Percentiles rank a stretch among this genome's conserved stretches.
Conservation (phyloP, 2,113 vertebrate genomes). For the Gymnogyps californianus region DNA sequence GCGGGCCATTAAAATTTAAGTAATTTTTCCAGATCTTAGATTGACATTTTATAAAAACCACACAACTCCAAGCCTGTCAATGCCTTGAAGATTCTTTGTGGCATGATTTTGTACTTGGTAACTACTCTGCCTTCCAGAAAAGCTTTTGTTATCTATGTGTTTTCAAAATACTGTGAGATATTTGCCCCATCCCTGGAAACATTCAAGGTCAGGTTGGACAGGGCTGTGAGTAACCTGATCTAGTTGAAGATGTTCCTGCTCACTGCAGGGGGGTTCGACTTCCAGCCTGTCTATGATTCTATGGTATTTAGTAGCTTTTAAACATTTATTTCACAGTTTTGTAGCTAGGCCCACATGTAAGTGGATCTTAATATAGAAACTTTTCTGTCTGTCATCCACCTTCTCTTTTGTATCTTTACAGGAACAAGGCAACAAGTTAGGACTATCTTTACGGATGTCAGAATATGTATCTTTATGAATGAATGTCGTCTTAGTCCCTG, state of each 20-base stretch:
- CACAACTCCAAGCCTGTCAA: not conserved
- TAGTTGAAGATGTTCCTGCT: not conserved
- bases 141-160: not conserved
- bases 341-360: rapidly evolving
- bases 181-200: not conserved
- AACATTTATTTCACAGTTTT: not conserved
- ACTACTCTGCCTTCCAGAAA: constrained; percentile 18
- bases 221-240: not conserved
- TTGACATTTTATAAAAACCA: not conserved
- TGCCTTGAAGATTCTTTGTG: constrained; percentile 23
- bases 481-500: not conserved
- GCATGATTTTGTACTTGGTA: not conserved
- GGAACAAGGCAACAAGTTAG: not conserved
- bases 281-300: not conserved
- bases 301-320: not conserved
- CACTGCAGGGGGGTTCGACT: not conserved
- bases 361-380: not conserved
- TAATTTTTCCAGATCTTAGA: constrained; percentile 5
- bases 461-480: not conserved
- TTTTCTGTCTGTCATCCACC: not conserved
- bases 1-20: not conserved
- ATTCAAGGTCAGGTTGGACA: not conserved
- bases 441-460: not conserved
- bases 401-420: not conserved
- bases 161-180: not conserved